phyloP scores from a whole-genome alignment of 64 coral and sea anemone genomes.

The Montipora foliosa region DNA sequence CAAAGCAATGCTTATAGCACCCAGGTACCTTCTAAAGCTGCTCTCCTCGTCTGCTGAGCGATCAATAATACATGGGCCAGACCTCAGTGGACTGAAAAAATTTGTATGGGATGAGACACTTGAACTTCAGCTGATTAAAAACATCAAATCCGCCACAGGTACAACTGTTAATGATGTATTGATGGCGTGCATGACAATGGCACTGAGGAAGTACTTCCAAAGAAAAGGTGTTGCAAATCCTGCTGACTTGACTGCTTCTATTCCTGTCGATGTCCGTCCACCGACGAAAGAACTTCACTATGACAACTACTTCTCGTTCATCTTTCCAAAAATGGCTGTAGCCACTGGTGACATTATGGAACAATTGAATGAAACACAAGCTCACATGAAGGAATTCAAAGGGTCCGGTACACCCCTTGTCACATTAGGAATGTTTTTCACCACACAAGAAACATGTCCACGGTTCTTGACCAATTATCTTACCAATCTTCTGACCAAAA shows the following conservation, averaged over 20 bases:
- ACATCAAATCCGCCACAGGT: constrained; percentile 51
- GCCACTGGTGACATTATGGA: constrained; percentile 49
- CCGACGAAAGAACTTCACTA: constrained; percentile 28
- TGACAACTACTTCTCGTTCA: constrained; percentile 85
- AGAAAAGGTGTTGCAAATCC: constrained; percentile 71
- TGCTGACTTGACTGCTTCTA: constrained; percentile 59
- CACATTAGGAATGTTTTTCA: background rate
- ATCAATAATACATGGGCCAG: constrained; percentile 83
- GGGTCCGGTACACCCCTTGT: constrained; percentile 78
- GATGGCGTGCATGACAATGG: constrained; percentile 77
- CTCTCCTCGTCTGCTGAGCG: constrained; percentile 23
- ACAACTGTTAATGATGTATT: constrained; percentile 95
- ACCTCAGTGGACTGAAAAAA: constrained; percentile 81
- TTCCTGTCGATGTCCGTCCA: constrained; percentile 88
- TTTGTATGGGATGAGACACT: background rate
- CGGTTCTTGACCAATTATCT: constrained; percentile 51
- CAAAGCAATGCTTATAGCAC: constrained; percentile 70
- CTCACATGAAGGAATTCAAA: constrained; percentile 78
- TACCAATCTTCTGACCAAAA: constrained; percentile 27
- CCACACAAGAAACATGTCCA: constrained; percentile 60
- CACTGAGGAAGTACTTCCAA: constrained; percentile 81
- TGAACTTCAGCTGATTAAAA: constrained; percentile 75
- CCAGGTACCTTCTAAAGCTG: background rate
- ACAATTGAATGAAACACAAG: constrained; percentile 71
- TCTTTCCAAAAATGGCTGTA: constrained; percentile 75